A percentile compares a stretch with the other conserved stretches of the same genome.
phyloP scores from a whole-genome alignment of 2,113 vertebrate species.

The Lathamus discolor region DNA sequence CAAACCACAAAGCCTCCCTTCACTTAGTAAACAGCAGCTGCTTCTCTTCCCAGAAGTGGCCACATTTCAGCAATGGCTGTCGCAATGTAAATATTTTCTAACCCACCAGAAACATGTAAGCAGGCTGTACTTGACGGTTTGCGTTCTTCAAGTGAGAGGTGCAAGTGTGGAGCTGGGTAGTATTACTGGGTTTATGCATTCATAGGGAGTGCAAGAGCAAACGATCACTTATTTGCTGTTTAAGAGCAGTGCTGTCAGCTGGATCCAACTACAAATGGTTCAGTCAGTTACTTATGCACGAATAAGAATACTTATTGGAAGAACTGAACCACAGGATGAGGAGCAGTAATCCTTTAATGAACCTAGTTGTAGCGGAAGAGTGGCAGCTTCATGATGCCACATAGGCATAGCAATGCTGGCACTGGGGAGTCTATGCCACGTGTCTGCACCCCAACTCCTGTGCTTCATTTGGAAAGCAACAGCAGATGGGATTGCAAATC shows the following conservation, averaged over 20 bases:
- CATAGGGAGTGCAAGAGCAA: background rate
- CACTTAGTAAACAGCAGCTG: conserved; percentile 52
- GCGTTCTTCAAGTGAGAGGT: background rate
- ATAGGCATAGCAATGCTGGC: background rate
- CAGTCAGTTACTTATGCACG: background rate
- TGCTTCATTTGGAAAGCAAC: background rate
- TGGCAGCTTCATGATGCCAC: background rate
- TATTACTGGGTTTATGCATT: background rate
- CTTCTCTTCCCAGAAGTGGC: conserved; percentile 45
- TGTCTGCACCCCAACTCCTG: background rate
- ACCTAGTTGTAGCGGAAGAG: background rate
- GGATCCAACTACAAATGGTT: background rate
- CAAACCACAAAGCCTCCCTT: conserved; percentile 39
- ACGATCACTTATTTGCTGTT: background rate
- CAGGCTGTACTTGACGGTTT: background rate
- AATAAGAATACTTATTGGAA: background rate
- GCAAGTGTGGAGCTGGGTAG: background rate
- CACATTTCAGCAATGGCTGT: conserved; percentile 5
- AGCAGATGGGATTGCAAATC: background rate
- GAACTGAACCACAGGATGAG: background rate
- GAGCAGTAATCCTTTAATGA: background rate
- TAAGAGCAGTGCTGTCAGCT: background rate
- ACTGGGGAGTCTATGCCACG: background rate
- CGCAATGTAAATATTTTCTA: conserved; percentile 1
- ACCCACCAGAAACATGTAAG: background rate